Percentiles rank a stretch among this genome's conserved stretches.
Conservation (phyloP, 2,797 vertebrate species). For the Oryzias dopingdopingensis region DNA sequence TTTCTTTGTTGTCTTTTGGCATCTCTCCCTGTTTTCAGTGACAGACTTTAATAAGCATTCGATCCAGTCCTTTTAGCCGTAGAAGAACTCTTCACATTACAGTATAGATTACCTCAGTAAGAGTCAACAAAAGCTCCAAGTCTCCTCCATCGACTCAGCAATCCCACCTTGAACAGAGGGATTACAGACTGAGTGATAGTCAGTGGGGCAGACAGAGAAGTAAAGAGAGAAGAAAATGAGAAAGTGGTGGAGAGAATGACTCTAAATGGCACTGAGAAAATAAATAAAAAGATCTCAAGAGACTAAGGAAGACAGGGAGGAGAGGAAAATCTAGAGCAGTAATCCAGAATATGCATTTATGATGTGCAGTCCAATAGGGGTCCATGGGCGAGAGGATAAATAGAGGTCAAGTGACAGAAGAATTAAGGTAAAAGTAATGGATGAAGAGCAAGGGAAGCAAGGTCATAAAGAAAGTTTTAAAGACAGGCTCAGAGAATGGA, state of each 20-base stretch:
- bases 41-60: not conserved
- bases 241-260: conserved; percentile 6
- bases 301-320: conserved; percentile 5
- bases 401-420: conserved; percentile 48
- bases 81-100: conserved; percentile 28
- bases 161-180: conserved; percentile 21
- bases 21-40: no score
- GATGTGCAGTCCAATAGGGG: conserved; percentile 42
- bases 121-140: conserved; percentile 38
- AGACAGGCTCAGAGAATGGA: conserved; percentile 25
- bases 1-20: no score
- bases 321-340: conserved; percentile 30
- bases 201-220: conserved; percentile 13
- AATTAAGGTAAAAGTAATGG: conserved; percentile 44
- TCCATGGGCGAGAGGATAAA: conserved; percentile 28
- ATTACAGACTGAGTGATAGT: conserved; percentile 28
- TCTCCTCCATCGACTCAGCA: conserved; percentile 27
- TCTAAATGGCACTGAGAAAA: conserved; percentile 6
- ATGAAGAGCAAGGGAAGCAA: conserved; percentile 34
- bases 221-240: conserved; percentile 32
- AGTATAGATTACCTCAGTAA: conserved; percentile 25
- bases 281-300: conserved; percentile 3
- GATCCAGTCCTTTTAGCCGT: conserved; percentile 13
- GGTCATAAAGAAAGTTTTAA: conserved; percentile 45
- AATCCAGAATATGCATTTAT: conserved; percentile 50